Percentiles rank a stretch among this genome's conserved stretches.
These are phyloP conservation scores for Philhelius pedissequus DNA, from an alignment of 2,888 invertebrate species.

Conservation along the genomic window DNA sequence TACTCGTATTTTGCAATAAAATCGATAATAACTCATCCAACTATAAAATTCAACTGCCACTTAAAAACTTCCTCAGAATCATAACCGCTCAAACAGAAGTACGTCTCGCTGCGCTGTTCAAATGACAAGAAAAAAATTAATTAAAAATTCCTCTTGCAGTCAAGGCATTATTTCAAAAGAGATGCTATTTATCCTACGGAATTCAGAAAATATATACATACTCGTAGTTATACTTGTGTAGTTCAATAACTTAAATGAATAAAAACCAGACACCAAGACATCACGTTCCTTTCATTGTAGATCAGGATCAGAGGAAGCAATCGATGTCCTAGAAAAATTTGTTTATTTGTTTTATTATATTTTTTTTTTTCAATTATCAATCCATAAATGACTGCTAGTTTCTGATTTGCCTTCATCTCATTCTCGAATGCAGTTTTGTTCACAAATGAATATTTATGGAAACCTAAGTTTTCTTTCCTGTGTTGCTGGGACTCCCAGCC, in stretches of 20 bases:
- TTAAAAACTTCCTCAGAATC: neutral
- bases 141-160: constrained; percentile 35
- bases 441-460: constrained; percentile 35
- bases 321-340: constrained; percentile 22
- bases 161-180: neutral
- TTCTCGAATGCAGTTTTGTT: neutral
- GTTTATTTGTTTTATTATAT: neutral
- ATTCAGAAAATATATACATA: neutral
- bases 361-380: constrained; percentile 25
- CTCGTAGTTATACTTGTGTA: neutral
- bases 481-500: neutral
- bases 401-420: neutral
- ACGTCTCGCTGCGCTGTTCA: neutral
- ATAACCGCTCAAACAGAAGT: neutral
- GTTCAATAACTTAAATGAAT: neutral
- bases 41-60: constrained; percentile 20
- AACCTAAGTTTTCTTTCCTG: neutral
- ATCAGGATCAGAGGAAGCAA: constrained; percentile 46
- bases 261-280: neutral
- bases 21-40: constrained; percentile 12
- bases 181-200: neutral
- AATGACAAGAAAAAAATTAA: constrained; percentile 23
- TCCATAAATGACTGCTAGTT: neutral
- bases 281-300: neutral
- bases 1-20: neutral